Percentiles rank a stretch among this genome's conserved stretches.
Evolutionary conservation across 2,797 vertebrate species (phyloP).

Genomic region (Pangasius krempfi): DNA sequence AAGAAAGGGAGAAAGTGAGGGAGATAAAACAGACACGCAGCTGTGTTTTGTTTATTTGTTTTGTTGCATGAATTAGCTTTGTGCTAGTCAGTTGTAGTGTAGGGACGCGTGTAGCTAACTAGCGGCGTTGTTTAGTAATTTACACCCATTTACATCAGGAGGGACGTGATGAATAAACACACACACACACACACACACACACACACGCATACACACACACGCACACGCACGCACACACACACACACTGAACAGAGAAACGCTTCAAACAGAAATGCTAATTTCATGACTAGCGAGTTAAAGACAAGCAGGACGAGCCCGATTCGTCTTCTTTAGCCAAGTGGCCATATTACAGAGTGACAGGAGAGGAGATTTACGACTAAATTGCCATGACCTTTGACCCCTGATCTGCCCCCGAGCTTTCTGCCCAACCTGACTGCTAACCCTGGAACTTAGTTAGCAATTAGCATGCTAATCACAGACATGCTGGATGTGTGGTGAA

Average conservation of each 20-base stretch:
- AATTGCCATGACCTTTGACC: slow-evolving; percentile 66
- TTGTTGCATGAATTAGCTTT: background rate
- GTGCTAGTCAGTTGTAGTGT: background rate
- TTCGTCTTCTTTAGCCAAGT: slow-evolving; percentile 71
- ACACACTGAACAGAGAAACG: slow-evolving; percentile 48
- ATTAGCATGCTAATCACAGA: slow-evolving; percentile 54
- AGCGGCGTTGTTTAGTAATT: background rate
- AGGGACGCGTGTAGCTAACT: background rate
- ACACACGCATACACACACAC: background rate
- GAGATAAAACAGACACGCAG: background rate
- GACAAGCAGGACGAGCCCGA: slow-evolving; percentile 59
- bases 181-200: background rate
- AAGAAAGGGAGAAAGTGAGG: background rate
- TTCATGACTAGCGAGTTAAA: slow-evolving; percentile 56
- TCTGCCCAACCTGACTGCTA: slow-evolving; percentile 62
- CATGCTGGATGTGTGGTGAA: background rate
- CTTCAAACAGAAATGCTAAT: slow-evolving; percentile 56
- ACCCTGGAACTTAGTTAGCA: slow-evolving; percentile 62
- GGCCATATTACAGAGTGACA: slow-evolving; percentile 63
- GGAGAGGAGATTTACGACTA: slow-evolving; percentile 66
- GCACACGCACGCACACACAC: background rate
- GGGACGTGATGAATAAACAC: background rate
- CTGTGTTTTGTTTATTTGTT: background rate
- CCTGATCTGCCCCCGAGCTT: slow-evolving; percentile 57
- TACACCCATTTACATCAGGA: background rate